Evolutionary conservation across 2,888 invertebrate genomes (phyloP), one percentile per base, ranked within the genome.

Genomic region (Lasius fuliginosus): DNA sequence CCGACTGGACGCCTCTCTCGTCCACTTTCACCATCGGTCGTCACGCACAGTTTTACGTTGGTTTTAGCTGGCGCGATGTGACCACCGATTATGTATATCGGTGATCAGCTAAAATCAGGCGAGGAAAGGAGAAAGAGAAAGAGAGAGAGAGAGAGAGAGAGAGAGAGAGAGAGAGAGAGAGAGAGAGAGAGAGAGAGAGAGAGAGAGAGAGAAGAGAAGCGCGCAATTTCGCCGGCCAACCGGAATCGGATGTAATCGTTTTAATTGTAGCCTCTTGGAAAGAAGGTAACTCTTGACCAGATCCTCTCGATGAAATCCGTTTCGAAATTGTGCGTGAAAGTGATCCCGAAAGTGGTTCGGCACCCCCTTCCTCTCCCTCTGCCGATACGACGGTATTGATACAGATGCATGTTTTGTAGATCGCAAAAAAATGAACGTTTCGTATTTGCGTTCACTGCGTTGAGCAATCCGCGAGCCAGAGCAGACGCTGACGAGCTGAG

Each of bases 11-110:
- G 56, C 60, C 84, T 62, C 69, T 86, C 85, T 87, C 89, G 87
- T 89, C 90, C 89, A 91, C 93, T 93, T 93, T 93, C 93, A 93
- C 93, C 93, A 79, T 85, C 67, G 74, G 76, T 83, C 71, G 79
- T n/a, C 84, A 56, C 76, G 40, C 71, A 64, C 84, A 40, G 74
- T 73, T 84, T 76, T 82, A 74, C 36, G 27, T 23, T 58, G 40
- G 42, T 42, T 60, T 60, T 60, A 73, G n/a, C 42, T 53, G 53
- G 53, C 46, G 42, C 60, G 58, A 46, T 53, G 58, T 46, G 56
- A 58, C 56, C 79, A 56, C 27, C 15, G n/a, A 27, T 11, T 75
- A 42, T 53, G 53, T 53, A 11, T 6, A 58, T 23, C 69, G 11
- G 36, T 30, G 46, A 46, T 6, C 56, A 49, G 58, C 49, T 68